Conservation (phyloP, 2,113 vertebrate species). For the Eurystomus gularis region DNA sequence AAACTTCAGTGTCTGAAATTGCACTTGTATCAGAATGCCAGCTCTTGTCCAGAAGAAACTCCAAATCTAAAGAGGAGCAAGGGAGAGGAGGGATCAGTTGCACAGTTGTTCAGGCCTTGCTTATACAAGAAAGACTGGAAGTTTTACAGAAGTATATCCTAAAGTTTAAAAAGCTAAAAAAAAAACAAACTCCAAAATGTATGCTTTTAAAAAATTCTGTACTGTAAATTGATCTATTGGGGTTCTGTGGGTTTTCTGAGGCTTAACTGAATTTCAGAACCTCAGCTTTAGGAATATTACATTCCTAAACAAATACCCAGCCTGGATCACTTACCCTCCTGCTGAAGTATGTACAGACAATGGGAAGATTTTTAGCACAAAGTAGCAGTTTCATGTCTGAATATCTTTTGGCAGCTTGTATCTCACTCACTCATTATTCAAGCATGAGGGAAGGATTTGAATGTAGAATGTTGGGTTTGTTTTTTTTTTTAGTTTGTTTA, state of each 20-base stretch:
- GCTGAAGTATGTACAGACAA: not conserved
- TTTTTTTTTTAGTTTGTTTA: conserved; percentile 52
- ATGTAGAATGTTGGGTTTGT: not conserved
- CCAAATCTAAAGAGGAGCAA: not conserved
- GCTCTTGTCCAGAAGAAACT: not conserved
- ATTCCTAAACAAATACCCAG: not conserved
- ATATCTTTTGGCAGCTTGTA: conserved; percentile 27
- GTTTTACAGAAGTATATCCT: not conserved
- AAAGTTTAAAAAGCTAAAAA: not conserved
- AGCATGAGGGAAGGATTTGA: conserved; percentile 6
- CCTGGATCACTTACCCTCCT: not conserved
- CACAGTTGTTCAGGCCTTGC: not conserved
- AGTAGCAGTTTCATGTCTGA: conserved; percentile 10
- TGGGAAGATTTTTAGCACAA: not conserved
- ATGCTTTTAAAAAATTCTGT: not conserved
- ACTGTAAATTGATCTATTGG: not conserved
- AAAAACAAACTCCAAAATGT: not conserved
- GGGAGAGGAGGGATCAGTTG: not conserved
- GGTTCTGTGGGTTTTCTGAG: not conserved
- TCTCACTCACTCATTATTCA: conserved; percentile 44
- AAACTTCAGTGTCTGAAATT: not conserved
- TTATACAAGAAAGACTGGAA: not conserved
- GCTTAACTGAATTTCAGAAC: not conserved
- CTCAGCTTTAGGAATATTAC: not conserved
- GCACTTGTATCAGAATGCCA: not conserved